phyloP scores from a whole-genome alignment of 2,797 vertebrate species.

The Bovichtus variegatus region DNA sequence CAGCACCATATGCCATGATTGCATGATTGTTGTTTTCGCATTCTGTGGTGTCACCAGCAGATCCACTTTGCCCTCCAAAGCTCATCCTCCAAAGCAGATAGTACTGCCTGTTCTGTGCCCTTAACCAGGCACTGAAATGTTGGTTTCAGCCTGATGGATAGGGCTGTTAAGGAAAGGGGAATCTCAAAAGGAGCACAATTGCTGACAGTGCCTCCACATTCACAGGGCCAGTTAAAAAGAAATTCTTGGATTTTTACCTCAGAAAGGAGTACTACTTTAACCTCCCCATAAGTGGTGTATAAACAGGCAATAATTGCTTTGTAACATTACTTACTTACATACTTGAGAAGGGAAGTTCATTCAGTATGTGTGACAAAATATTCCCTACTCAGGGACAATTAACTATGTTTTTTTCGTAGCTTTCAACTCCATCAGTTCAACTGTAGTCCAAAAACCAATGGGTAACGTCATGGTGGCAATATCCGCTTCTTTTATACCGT shows the following conservation, averaged over 20 bases:
- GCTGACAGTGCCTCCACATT: constrained; percentile 35
- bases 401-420: not conserved
- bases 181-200: constrained; percentile 47
- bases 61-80: constrained; percentile 58
- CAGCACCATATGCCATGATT: constrained; percentile 65
- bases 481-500: too few species aligned
- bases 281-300: not conserved
- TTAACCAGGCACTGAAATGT: constrained; percentile 56
- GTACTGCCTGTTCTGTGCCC: constrained; percentile 34
- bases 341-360: not conserved
- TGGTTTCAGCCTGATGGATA: constrained; percentile 57
- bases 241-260: constrained; percentile 5
- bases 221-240: constrained; percentile 3
- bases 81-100: constrained; percentile 55
- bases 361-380: not conserved
- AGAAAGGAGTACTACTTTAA: not conserved
- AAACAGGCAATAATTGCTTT: constrained; percentile 9
- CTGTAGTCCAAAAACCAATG: too few species aligned
- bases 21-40: constrained; percentile 77
- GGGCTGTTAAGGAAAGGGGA: constrained; percentile 38
- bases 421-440: not conserved
- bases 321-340: not conserved
- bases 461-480: too few species aligned
- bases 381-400: not conserved
- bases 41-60: constrained; percentile 74